These are phyloP conservation scores for Anguilla obscura DNA, from an alignment of 2,797 vertebrate genomes.

Conservation along the genomic window DNA sequence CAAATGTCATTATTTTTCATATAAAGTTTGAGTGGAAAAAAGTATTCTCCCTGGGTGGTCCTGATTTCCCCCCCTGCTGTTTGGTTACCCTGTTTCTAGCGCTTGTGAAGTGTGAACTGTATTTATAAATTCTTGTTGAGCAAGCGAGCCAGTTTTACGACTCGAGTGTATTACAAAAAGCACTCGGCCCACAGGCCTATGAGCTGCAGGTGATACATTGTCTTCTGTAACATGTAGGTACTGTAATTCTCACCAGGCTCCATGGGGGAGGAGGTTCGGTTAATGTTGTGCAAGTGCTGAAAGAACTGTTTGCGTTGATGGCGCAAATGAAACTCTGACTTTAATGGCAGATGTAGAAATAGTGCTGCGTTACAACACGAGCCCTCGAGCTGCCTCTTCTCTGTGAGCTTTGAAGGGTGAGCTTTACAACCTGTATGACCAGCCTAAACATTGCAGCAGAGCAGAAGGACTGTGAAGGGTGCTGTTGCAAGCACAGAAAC, in stretches of 20 bases:
- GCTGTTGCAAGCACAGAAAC: background rate
- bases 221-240: background rate
- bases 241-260: background rate
- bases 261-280: background rate
- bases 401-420: background rate
- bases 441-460: background rate
- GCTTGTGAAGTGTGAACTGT: background rate
- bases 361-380: background rate
- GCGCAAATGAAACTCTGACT: background rate
- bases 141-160: background rate
- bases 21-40: background rate
- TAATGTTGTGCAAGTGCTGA: background rate
- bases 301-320: background rate
- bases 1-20: background rate
- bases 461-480: background rate
- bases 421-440: background rate
- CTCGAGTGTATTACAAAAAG: background rate
- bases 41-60: background rate
- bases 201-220: background rate
- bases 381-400: background rate
- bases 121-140: background rate
- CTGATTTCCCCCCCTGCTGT: background rate
- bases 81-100: background rate
- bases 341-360: background rate
- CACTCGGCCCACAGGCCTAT: background rate